Conservation (phyloP, 1,140 invertebrate species). For the Listronotus bonariensis region DNA sequence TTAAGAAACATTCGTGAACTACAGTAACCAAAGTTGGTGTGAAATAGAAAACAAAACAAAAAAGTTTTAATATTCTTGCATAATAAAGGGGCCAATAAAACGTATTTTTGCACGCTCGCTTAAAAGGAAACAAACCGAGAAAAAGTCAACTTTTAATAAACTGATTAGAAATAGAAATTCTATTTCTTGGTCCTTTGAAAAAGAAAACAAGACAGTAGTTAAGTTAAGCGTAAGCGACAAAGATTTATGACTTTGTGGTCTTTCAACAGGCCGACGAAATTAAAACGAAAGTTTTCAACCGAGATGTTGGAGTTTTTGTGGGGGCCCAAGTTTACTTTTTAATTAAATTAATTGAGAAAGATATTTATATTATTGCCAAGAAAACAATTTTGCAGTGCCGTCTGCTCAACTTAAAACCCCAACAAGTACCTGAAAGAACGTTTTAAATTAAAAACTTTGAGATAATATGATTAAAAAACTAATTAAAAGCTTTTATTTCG, state of each 20-base stretch:
- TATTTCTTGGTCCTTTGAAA: not conserved
- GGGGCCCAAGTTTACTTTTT: slow-evolving; percentile 5
- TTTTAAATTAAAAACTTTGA: no score
- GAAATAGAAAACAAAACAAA: no score
- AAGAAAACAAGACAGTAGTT: slow-evolving; percentile 1
- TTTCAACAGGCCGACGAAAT: slow-evolving; percentile 3
- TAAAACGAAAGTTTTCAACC: slow-evolving; percentile 7
- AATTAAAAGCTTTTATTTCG: no score
- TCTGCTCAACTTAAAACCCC: no score
- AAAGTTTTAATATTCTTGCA: no score
- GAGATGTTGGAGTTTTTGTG: not conserved
- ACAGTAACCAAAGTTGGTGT: no score
- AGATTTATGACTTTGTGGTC: slow-evolving; percentile 7
- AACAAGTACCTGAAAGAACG: no score
- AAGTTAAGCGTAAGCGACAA: slow-evolving; percentile 1
- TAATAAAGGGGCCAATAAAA: no score
- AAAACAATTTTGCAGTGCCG: no score
- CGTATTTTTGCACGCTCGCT: no score
- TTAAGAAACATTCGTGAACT: no score
- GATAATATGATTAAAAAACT: no score
- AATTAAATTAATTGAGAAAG: slow-evolving; percentile 8
- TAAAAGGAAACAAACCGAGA: not conserved
- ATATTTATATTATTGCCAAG: slow-evolving; percentile 5
- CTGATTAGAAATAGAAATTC: slow-evolving; percentile 6
- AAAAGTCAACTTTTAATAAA: slow-evolving; percentile 1